A percentile compares a stretch with the other conserved stretches of the same genome.
Conservation (phyloP, 2,113 vertebrate species). For the Climacteris rufus region DNA sequence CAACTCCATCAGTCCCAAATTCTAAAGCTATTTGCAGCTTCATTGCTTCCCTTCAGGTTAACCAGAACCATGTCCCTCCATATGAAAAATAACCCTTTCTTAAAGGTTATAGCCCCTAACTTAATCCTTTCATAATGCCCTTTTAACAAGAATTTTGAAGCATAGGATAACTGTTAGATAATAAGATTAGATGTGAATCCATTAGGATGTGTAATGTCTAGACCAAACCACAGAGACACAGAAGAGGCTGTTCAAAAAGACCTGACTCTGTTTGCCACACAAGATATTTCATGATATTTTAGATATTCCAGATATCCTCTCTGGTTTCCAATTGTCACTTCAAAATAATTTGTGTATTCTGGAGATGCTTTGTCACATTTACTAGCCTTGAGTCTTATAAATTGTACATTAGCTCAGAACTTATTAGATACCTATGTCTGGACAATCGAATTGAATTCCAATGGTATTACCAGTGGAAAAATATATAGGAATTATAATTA, state of each 20-base stretch:
- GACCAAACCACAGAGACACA: background rate
- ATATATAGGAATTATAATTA: background rate
- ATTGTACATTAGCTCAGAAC: background rate
- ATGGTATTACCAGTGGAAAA: background rate
- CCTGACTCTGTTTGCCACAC: background rate
- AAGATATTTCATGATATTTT: background rate
- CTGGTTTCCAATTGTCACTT: background rate
- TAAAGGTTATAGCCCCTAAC: background rate
- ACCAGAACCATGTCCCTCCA: background rate
- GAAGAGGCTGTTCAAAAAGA: background rate
- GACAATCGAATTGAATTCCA: background rate
- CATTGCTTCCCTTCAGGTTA: background rate
- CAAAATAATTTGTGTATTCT: background rate
- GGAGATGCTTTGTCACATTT: background rate
- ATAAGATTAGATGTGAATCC: background rate
- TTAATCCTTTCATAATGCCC: constrained; percentile 15
- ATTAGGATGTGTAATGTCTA: constrained; percentile 2
- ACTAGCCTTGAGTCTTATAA: background rate
- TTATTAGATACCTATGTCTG: background rate
- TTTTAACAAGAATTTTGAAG: constrained; percentile 7
- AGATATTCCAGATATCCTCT: background rate
- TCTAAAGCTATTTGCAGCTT: background rate
- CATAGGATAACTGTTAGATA: background rate
- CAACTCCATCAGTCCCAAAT: background rate
- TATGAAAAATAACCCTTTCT: background rate